phyloP scores from a whole-genome alignment of 1,140 invertebrate genomes.

The Holotrichia oblita region DNA sequence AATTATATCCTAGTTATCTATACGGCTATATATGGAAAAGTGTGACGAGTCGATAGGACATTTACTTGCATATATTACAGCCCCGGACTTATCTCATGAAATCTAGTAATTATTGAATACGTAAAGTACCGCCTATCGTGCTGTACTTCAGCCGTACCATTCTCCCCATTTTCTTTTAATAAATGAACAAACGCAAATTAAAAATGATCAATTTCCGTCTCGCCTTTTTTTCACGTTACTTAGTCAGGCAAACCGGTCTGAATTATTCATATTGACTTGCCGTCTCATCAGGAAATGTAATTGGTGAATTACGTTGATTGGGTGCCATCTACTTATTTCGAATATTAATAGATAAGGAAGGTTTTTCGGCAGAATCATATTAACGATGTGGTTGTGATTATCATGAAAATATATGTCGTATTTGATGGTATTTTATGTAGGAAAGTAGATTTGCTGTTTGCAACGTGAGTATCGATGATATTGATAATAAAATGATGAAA shows the following conservation, averaged over 20 bases:
- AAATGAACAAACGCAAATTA: conserved; percentile 49
- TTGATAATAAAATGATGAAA: too few relatives aligned
- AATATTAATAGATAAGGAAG: too few relatives aligned
- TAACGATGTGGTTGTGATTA: too few relatives aligned
- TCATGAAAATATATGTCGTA: too few relatives aligned
- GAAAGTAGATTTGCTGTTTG: too few relatives aligned
- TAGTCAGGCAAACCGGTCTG: conserved; percentile 34
- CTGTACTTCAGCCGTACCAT: conserved; percentile 38
- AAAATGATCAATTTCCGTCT: conserved; percentile 44
- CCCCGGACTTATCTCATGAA: conserved; percentile 50
- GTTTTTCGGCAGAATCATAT: too few relatives aligned
- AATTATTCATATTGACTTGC: conserved; percentile 35
- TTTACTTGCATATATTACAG: conserved; percentile 45
- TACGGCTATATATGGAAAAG: conserved; percentile 30
- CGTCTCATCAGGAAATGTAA: not conserved
- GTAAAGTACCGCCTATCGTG: conserved; percentile 41
- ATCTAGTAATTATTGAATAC: conserved; percentile 51
- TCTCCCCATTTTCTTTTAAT: conserved; percentile 41
- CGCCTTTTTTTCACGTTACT: conserved; percentile 33
- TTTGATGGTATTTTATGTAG: too few relatives aligned
- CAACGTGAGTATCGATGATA: too few relatives aligned
- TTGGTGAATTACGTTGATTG: conserved; percentile 23
- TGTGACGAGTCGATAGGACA: conserved; percentile 47
- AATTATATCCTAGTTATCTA: conserved; percentile 47
- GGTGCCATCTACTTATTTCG: not conserved